These are phyloP conservation scores for Apamea monoglypha DNA, from an alignment of 2,888 invertebrate species.

Conservation along the genomic window DNA sequence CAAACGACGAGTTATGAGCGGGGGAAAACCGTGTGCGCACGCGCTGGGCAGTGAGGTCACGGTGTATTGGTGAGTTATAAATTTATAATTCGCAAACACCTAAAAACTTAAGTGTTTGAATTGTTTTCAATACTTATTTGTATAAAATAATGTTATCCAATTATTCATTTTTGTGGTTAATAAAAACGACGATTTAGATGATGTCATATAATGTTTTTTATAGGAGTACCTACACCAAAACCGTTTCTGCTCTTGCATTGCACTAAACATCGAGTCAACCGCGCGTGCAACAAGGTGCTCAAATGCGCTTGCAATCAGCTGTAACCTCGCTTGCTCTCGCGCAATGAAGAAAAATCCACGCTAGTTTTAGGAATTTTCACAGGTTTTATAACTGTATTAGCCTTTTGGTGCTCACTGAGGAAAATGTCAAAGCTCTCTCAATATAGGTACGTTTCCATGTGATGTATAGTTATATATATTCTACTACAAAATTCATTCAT, in stretches of 20 bases:
- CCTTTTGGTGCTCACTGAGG: background rate
- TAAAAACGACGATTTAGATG: slow-evolving; percentile 1
- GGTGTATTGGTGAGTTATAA: background rate
- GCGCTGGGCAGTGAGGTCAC: background rate
- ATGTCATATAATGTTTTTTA: background rate
- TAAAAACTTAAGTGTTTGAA: background rate
- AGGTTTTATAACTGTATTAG: background rate
- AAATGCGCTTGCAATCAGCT: background rate
- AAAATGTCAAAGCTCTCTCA: background rate
- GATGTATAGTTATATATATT: too few species aligned
- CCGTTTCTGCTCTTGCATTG: slow-evolving; percentile 4
- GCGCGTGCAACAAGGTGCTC: background rate
- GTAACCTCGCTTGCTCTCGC: background rate
- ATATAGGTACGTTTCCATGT: background rate
- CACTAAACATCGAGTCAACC: slow-evolving; percentile 2
- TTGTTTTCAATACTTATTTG: background rate
- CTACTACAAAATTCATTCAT: slow-evolving; percentile 3
- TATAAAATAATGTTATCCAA: background rate
- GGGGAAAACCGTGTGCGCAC: slow-evolving; percentile 6
- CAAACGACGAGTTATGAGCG: background rate
- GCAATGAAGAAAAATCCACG: background rate
- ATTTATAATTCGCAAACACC: background rate
- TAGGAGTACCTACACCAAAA: background rate
- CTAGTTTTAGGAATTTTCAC: too few species aligned
- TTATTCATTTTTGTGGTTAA: background rate